Conservation (phyloP, 2,797 vertebrate genomes). For the Neomorphus geoffroyi region DNA sequence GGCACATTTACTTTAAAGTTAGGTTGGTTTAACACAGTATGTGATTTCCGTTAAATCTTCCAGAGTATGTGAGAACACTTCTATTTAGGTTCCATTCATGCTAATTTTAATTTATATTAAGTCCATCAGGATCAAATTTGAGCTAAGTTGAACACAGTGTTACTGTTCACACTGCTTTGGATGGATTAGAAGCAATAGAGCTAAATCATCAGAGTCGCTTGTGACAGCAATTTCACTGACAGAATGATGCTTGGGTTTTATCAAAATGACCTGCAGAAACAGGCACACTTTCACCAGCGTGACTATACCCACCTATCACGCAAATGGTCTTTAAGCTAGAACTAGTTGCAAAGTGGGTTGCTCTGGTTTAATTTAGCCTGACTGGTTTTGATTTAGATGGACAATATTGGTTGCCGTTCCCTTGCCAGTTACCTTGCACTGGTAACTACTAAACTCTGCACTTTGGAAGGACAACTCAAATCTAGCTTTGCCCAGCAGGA, state of each 20-base stretch:
- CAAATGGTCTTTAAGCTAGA: neutral
- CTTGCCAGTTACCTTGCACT: neutral
- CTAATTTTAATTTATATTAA: constrained; percentile 32
- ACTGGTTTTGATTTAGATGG: neutral
- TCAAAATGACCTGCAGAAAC: neutral
- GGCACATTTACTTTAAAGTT: constrained; percentile 10
- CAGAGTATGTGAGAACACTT: neutral
- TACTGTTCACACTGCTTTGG: neutral
- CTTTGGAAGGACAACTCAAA: neutral
- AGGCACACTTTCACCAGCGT: neutral
- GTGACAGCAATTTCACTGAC: neutral
- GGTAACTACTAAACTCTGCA: neutral
- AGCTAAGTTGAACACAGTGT: neutral
- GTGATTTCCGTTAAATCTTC: constrained; percentile 21
- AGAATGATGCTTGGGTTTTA: neutral
- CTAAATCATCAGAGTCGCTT: neutral
- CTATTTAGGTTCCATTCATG: constrained; percentile 30
- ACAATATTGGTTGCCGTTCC: neutral
- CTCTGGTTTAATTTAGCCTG: neutral
- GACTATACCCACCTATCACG: neutral
- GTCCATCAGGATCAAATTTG: constrained; percentile 19
- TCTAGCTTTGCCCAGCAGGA: neutral
- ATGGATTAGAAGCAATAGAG: constrained; percentile 17
- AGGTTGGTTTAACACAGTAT: constrained; percentile 7
- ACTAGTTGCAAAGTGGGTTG: neutral